Base-by-base conservation (phyloP, 1,140 invertebrate genomes). In the Leptinotarsa texana region DNA sequence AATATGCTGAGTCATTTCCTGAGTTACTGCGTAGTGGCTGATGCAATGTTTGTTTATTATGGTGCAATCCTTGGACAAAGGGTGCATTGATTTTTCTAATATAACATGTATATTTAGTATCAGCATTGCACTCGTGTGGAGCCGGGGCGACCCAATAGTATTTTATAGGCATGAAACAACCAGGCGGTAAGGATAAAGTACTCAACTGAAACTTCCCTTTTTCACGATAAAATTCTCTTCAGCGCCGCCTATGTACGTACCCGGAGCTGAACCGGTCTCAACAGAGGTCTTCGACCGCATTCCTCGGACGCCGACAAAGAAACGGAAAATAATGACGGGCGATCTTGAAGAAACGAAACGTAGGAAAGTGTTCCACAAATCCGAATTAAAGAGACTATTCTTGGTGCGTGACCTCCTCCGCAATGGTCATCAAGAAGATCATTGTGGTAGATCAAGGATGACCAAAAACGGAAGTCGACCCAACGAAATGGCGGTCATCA, bases 341-440 rank as follows among this genome's bases (percentile, higher is more conserved):
- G 21, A 21, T 62, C 17, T 18, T 49, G 8, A 2, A 69, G 33
- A 69, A 33, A 69, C 67, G 67, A 48, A 69, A 70, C 24, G 69
- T 70, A 48, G 51, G 69, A 70, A 61, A 70, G 51, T 70, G 69
- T 70, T 61, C 69, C 24, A 70, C 69, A 70, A 70, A 70, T 70
- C 51, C 48, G 21, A 70, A 70, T 70, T 57, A 5, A 13, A 17
- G 11, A 42, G 69, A 24, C n/a, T 22, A 57, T 57, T 18, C 51
- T 57, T 13, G 51, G 51, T 57, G 51, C 51, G 51, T 57, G 51
- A 17, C 51, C 51, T 57, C 51, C 51, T 57, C n/a, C 51, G 15
- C 51, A 57, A 57, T 57, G 15, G 51, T 18, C 15, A 57, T 57
- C 51, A 57, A 2, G 17, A 57, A n/a, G 15, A 57, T 4, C 13